These are phyloP conservation scores for Monochamus alternatus DNA, from an alignment of 2,888 invertebrate genomes.

Conservation along the genomic window DNA sequence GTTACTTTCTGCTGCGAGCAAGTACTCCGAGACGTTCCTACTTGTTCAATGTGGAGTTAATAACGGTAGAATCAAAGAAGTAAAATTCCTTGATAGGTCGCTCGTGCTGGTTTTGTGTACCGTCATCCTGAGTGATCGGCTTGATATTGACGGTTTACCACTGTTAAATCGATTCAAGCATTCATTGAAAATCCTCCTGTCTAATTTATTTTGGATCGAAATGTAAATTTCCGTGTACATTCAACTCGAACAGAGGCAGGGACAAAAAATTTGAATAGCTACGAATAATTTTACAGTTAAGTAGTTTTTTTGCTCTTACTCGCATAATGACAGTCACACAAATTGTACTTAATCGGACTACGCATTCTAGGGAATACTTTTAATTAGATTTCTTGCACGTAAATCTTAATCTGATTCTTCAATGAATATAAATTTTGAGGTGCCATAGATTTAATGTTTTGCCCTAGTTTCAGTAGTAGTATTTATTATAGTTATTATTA, in stretches of 20 bases:
- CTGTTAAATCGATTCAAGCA: conserved; percentile 37
- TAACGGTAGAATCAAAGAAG: conserved; percentile 42
- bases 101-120: conserved; percentile 38
- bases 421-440: too few relatives aligned
- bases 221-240: conserved; percentile 30
- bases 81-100: conserved; percentile 35
- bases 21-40: background rate
- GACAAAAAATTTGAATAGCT: conserved; percentile 24
- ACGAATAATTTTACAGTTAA: conserved; percentile 30
- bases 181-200: conserved; percentile 31
- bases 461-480: too few relatives aligned
- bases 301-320: conserved; percentile 25
- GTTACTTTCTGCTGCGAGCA: background rate
- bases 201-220: conserved; percentile 35
- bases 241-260: conserved; percentile 4
- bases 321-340: conserved; percentile 15
- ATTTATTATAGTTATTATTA: too few relatives aligned
- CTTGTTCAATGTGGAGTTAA: background rate
- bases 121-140: conserved; percentile 40
- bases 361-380: background rate
- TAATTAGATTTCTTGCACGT: conserved; percentile 7
- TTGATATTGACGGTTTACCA: conserved; percentile 36
- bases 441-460: too few relatives aligned
- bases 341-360: conserved; percentile 17
- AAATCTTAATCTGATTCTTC: background rate